phyloP scores from a whole-genome alignment of 2,797 vertebrate species.

The Synanceia verrucosa region DNA sequence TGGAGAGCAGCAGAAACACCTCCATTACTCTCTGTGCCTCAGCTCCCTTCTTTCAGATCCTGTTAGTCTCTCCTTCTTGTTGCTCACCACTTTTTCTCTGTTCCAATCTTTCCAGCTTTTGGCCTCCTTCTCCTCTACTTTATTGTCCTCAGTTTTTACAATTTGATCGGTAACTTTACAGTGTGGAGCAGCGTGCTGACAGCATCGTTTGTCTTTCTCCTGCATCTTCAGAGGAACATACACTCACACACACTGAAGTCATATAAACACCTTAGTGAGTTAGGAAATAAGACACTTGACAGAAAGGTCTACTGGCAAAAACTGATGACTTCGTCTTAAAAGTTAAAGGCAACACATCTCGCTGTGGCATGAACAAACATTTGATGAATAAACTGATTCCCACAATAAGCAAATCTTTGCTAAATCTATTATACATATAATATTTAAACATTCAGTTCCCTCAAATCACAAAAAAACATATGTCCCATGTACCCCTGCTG shows the following conservation, averaged over 20 bases:
- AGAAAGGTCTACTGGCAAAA: constrained; percentile 13
- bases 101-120: constrained; percentile 43
- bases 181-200: constrained; percentile 47
- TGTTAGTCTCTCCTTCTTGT: constrained; percentile 30
- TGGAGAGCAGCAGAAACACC: constrained; percentile 44
- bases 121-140: constrained; percentile 16
- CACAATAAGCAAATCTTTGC: background rate
- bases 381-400: background rate
- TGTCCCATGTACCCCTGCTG: background rate
- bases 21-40: constrained; percentile 48
- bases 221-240: constrained; percentile 28
- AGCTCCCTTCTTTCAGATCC: constrained; percentile 15
- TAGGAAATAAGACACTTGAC: constrained; percentile 34
- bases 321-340: constrained; percentile 3
- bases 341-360: background rate
- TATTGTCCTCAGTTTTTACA: constrained; percentile 28
- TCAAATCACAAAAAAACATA: background rate
- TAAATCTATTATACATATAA: background rate
- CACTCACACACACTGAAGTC: constrained; percentile 14
- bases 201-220: constrained; percentile 65
- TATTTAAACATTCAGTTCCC: background rate
- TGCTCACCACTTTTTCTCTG: constrained; percentile 29
- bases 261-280: constrained; percentile 40
- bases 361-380: constrained; percentile 14
- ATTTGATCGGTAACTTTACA: constrained; percentile 54